Evolutionary conservation across 2,888 invertebrate species (phyloP), one percentile per base, ranked within the genome.

Genomic region (Scaptomyza caliginosa): DNA sequence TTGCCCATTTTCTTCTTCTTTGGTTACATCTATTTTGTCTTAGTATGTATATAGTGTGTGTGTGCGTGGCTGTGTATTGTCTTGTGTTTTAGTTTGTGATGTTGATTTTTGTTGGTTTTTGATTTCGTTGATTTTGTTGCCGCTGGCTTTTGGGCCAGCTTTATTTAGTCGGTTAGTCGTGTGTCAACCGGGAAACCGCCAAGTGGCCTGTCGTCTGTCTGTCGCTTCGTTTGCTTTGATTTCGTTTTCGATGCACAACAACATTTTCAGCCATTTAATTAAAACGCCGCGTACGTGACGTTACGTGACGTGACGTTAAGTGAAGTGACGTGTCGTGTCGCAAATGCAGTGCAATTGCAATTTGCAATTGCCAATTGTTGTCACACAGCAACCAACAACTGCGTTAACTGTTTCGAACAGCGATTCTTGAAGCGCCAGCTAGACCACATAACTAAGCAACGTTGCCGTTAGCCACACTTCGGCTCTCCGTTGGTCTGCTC

Each of bases 121-220:
- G 38, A 56, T 69, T 60, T 74, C 45, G 63, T n/a, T n/a, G 24
- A 58, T 65, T 67, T 62, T 64, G 67, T 65, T 56, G 56, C 57
- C 54, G 54, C 56, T 56, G 59, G 54, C 67, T 56, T 69, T 54
- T 68, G 72, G 71, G 83, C 77, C 67, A 74, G 73, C 64, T 76
- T 74, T 68, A 70, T 76, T 74, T 68, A 70, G 85, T 65, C 75
- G 75, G 84, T 89, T 87, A 89, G 89, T 89, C 88, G 89, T 86
- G 78, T 82, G 87, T 87, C 88, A 88, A 83, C 89, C 88, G 87
- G 83, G 85, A 77, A 86, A 74, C 89, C 80, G 87, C 74, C 73
- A 79, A 84, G 81, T 85, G 74, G 64, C 45, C 45, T 50, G 55
- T 57, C 51, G 63, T 74, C 48, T 34, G 40, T 39, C 56, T 34